Evolutionary conservation across 2,797 vertebrate species (phyloP), one percentile per base, ranked within the genome.

Genomic region (Kryptolebias ocellatus): DNA sequence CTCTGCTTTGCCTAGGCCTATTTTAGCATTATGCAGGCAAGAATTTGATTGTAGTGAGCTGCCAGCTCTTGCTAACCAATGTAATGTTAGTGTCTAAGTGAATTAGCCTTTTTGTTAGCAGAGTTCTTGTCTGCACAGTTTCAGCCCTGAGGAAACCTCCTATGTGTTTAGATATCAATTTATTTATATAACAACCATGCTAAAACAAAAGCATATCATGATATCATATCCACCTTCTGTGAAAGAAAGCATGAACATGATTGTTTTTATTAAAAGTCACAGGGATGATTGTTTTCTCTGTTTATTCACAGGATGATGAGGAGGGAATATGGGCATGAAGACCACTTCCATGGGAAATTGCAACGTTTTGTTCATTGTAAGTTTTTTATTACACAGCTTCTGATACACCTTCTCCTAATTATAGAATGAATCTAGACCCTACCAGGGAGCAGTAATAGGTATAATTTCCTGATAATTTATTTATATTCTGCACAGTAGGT

Each of bases 261-360:
- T 77, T 76, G 74, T 83, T 88, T 83, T 77, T 69, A 84, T 81
- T 82, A 83, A 63, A 83, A 63, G 29, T 70, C 77, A 71, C 62
- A 29, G 51, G 62, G 67, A 58, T 59, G 53, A 28, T 66, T 7
- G 39, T 70, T 64, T 47, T 18, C 2, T 18, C 4, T 83, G 9
- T 76, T 83, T 50, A 60, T 50, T 84, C 70, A 24, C 92, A 99
- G 97, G 97, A 99, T 90, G 97, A 99, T 83, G 97, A 98, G 92
- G 97, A 98, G 85, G 97, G 97, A 80, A 98, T 98, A 91, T 98
- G 97, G 97, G 97, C 97, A 78, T 98, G 96, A 95, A 51, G 53
- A 52, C 82, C 73, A 28, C 84, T 90, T 85, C 90, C 92, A 61
- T 85, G 92, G 77, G 45, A 92, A 94, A 89, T 93, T 92, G 92